Conservation (phyloP, 2,888 invertebrate species). For the Cryptocheilus praepositus region DNA sequence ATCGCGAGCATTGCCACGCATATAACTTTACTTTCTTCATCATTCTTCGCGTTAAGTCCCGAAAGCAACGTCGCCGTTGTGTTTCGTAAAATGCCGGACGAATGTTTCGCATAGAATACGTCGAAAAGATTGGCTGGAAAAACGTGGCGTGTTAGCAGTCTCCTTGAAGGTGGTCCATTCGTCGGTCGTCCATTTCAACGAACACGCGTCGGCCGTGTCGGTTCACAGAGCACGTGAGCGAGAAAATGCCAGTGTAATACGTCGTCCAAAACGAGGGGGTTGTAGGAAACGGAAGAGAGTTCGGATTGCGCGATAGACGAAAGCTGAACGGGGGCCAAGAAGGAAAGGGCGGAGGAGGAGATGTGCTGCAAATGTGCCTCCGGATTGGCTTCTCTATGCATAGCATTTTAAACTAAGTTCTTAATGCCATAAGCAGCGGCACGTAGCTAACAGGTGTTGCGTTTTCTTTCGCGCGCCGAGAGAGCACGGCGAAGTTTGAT, state of each 20-base stretch:
- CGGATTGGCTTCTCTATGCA: conserved; percentile 67
- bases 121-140: neutral
- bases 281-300: conserved; percentile 16
- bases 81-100: too few species aligned
- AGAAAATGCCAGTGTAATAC: neutral
- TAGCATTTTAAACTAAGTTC: conserved; percentile 70
- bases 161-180: conserved; percentile 9
- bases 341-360: neutral
- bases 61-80: too few species aligned
- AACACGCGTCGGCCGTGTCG: conserved; percentile 18
- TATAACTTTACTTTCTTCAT: too few species aligned
- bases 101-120: too few species aligned
- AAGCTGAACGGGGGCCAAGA: conserved; percentile 19
- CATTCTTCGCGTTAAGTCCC: too few species aligned
- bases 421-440: conserved; percentile 66
- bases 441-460: conserved; percentile 68
- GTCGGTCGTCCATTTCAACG: neutral
- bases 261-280: conserved; percentile 1
- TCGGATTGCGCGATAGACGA: conserved; percentile 38
- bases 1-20: too few species aligned
- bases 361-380: conserved; percentile 38
- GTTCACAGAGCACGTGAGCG: neutral
- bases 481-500: conserved; percentile 62
- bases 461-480: conserved; percentile 56
- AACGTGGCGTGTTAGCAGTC: conserved; percentile 8